Base-by-base conservation (phyloP, 1,140 invertebrate species). In the Leptopilina clavipes region DNA sequence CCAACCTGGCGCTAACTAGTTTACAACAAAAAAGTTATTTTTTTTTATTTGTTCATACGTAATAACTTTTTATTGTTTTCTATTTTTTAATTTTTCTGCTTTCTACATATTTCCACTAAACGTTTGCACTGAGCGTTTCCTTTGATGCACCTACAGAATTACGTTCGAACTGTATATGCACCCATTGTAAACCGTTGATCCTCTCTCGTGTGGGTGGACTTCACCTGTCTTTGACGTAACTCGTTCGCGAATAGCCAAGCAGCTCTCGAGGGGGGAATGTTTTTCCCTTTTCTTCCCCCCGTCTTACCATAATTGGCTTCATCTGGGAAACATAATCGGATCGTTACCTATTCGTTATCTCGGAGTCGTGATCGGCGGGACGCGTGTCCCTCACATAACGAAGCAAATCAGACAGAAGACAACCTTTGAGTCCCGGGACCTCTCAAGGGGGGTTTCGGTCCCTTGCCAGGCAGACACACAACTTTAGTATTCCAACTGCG, bases 331-430 rank as follows among this genome's bases (percentile, higher is more conserved):
- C 78, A 84, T 84, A 86, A 84, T 85, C 85, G 77, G 83, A 84
- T 87, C 85, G 85, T 86, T 86, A 85, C 83, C 84, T 87, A 85
- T 85, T 85, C 83, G 83, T 84, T 85, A 85, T 84, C 81, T 77
- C 43, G 1, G 77, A 79, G 80, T 85, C 86, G 83, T 79, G 81
- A 84, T 82, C 78, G 79, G 78, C 77, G 80, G 78, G 76, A 73
- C 79, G 78, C 70, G 74, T 44, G 78, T 54, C 75, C 65, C 78
- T 77, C 79, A 77, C 81, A 80, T 87, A 87, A 87, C 86, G 84
- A 86, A 86, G 84, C 80, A 82, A 86, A 85, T 85, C 85, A 80
- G 80, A 79, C 72, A 52, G 70, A 31, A 43, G 70, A 25, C 54
- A 25, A 56, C 37, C 31, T 25, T 44, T 44, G 43, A 45, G 18